Evolutionary conservation across 2,888 invertebrate species (phyloP).

Genomic region (Aporophyla lueneburgensis): DNA sequence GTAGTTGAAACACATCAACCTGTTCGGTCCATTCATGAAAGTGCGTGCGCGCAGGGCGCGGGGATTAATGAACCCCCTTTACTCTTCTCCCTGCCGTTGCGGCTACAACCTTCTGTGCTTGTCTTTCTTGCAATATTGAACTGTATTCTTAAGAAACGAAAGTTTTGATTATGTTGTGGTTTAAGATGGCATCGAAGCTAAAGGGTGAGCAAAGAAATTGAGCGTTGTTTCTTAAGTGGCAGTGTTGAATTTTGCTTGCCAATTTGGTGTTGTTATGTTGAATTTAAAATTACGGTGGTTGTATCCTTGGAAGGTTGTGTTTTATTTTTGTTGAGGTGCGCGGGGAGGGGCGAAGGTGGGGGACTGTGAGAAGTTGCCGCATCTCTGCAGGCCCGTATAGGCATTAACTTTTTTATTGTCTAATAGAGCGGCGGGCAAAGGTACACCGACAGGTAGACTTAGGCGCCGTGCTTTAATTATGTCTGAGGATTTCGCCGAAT

Average conservation of each 20-base stretch:
- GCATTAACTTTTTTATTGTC: conserved; percentile 89
- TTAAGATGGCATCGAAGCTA: conserved; percentile 21
- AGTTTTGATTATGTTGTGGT: conserved; percentile 66
- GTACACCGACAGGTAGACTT: conserved; percentile 87
- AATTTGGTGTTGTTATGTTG: conserved; percentile 71
- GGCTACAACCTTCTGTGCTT: conserved; percentile 76
- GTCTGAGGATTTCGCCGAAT: conserved; percentile 82
- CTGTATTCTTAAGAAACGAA: conserved; percentile 67
- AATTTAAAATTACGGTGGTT: conserved; percentile 87
- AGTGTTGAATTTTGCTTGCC: conserved; percentile 74
- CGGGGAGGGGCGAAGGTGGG: conserved; percentile 72
- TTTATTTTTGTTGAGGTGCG: conserved; percentile 82
- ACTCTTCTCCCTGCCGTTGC: conserved; percentile 80
- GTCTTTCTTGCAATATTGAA: conserved; percentile 65
- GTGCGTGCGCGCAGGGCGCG: conserved; percentile 91
- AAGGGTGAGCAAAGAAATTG: conserved; percentile 62
- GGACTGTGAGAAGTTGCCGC: conserved; percentile 88
- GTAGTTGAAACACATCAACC: conserved; percentile 88
- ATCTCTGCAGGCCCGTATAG: conserved; percentile 82
- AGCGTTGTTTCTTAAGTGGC: conserved; percentile 60
- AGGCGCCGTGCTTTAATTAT: conserved; percentile 89
- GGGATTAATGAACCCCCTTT: conserved; percentile 90
- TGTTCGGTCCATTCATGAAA: conserved; percentile 91
- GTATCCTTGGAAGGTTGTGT: conserved; percentile 90
- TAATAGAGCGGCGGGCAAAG: conserved; percentile 88